Conservation (phyloP, 1,140 invertebrate genomes). For the Drosophila nigrodunni region DNA sequence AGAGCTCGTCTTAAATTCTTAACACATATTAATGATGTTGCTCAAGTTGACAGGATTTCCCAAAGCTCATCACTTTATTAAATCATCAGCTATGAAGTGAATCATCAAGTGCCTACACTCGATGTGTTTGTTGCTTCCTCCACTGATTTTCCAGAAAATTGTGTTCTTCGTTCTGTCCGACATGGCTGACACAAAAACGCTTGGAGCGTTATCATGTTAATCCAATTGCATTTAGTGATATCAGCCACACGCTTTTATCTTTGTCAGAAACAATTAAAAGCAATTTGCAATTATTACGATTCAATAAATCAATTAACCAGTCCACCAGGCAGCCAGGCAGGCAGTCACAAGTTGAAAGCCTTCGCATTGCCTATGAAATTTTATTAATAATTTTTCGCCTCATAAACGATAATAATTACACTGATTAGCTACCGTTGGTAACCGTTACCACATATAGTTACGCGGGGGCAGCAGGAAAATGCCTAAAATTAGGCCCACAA, state of each 20-base stretch:
- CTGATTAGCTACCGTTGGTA: slow-evolving; percentile 54
- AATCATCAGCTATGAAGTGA: slow-evolving; percentile 16
- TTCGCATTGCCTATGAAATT: slow-evolving; percentile 57
- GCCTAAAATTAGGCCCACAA: slow-evolving; percentile 49
- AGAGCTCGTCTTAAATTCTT: background rate
- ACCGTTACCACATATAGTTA: background rate
- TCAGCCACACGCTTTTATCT: slow-evolving; percentile 38
- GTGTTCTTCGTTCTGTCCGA: background rate
- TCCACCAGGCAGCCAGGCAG: slow-evolving; percentile 39
- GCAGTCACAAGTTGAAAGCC: slow-evolving; percentile 13
- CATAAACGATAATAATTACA: slow-evolving; percentile 71
- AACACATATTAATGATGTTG: background rate
- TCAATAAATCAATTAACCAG: slow-evolving; percentile 71
- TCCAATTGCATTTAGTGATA: slow-evolving; percentile 41
- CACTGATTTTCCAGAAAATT: background rate
- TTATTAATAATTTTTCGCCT: slow-evolving; percentile 68
- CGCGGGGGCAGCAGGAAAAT: no score
- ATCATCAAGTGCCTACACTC: background rate
- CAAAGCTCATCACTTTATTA: slow-evolving; percentile 10
- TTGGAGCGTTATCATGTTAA: slow-evolving; percentile 27
- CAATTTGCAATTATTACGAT: slow-evolving; percentile 75
- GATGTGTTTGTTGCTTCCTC: background rate
- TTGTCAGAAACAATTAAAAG: slow-evolving; percentile 71
- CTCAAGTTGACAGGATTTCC: background rate
- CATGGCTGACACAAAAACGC: background rate